Conservation (phyloP, 2,797 vertebrate species). For the Liparis tanakae region DNA sequence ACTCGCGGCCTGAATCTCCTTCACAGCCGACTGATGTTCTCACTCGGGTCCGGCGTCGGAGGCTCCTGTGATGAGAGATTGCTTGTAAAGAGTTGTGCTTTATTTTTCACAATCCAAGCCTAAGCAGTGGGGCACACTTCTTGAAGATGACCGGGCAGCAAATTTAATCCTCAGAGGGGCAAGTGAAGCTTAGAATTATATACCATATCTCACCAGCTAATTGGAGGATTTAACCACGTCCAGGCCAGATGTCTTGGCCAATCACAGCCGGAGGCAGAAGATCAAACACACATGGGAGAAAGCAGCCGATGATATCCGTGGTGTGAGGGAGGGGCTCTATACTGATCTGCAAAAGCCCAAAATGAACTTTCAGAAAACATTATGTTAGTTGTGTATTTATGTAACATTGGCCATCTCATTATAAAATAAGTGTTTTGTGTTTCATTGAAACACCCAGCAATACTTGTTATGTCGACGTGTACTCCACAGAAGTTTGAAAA, state of each 20-base stretch:
- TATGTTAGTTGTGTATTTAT: neutral
- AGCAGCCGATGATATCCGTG: constrained; percentile 29
- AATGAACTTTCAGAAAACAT: neutral
- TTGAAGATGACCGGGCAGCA: constrained; percentile 64
- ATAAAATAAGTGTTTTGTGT: neutral
- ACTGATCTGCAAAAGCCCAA: neutral
- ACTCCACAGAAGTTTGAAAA: constrained; percentile 11
- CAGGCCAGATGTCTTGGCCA: constrained; percentile 54
- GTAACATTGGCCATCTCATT: neutral
- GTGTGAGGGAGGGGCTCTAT: constrained; percentile 6
- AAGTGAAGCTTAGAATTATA: constrained; percentile 72
- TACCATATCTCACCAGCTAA: constrained; percentile 67
- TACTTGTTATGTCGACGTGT: neutral
- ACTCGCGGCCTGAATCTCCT: constrained; percentile 66
- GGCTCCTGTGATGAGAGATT: constrained; percentile 66
- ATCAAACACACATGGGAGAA: constrained; percentile 41
- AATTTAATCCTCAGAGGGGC: constrained; percentile 67
- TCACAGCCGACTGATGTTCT: constrained; percentile 53
- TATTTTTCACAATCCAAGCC: constrained; percentile 51
- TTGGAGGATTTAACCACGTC: constrained; percentile 61
- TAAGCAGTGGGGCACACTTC: constrained; percentile 57
- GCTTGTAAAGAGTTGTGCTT: constrained; percentile 57
- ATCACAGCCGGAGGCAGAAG: constrained; percentile 53
- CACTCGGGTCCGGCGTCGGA: constrained; percentile 33
- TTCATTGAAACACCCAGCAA: neutral